Evolutionary conservation across 2,797 vertebrate species (phyloP).

Genomic region (Stomatorhinus walkeri): DNA sequence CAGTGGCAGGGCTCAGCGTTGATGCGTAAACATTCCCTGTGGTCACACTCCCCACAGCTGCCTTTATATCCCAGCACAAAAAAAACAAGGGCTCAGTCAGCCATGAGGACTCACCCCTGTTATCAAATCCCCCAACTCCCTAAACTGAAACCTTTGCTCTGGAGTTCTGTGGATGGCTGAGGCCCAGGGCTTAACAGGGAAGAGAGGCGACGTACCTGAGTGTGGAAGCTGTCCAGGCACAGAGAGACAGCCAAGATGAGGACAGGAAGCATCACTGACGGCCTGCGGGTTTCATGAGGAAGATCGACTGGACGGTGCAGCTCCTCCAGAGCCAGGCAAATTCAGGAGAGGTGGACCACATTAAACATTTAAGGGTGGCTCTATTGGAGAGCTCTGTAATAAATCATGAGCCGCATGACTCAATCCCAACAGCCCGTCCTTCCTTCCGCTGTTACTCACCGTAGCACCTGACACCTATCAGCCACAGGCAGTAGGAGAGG

Average conservation of each 20-base stretch:
- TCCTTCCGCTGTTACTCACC: slow-evolving; percentile 65
- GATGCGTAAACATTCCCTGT: slow-evolving; percentile 68
- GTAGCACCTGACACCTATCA: slow-evolving; percentile 64
- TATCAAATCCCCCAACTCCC: neutral
- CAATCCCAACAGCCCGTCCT: slow-evolving; percentile 71
- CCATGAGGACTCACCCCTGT: neutral
- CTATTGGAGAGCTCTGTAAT: slow-evolving; percentile 79
- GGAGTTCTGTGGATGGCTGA: slow-evolving; percentile 28
- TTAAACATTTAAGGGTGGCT: slow-evolving; percentile 87
- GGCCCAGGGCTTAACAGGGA: neutral
- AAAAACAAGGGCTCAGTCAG: neutral
- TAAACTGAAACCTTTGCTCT: neutral
- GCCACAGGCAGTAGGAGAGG: slow-evolving; percentile 21
- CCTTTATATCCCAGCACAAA: slow-evolving; percentile 51
- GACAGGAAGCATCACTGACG: slow-evolving; percentile 26
- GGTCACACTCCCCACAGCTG: slow-evolving; percentile 61
- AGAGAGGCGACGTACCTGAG: slow-evolving; percentile 70
- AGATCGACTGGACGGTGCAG: slow-evolving; percentile 41
- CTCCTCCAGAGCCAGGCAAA: slow-evolving; percentile 49
- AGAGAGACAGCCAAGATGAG: slow-evolving; percentile 56
- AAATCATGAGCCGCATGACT: slow-evolving; percentile 86
- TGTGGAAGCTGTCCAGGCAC: slow-evolving; percentile 53
- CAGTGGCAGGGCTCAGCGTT: slow-evolving; percentile 69
- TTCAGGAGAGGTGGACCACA: slow-evolving; percentile 67
- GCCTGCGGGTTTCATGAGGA: slow-evolving; percentile 19